Conservation (phyloP, 2,113 vertebrate species). For the Aptenodytes patagonicus region DNA sequence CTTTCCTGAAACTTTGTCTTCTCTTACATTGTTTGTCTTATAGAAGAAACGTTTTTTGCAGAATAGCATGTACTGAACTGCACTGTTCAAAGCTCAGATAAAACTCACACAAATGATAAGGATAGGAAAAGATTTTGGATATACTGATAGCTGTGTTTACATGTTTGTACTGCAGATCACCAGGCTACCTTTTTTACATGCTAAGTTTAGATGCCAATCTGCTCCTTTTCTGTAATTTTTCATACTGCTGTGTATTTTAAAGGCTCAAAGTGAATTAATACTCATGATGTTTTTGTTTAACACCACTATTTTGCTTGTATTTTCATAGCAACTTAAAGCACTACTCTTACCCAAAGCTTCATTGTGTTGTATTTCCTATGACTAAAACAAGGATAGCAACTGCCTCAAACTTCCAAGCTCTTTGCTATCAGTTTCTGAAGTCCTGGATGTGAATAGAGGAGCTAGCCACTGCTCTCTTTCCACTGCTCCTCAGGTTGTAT, state of each 20-base stretch:
- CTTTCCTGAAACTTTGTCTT: not conserved
- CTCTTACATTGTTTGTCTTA: not conserved
- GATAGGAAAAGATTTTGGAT: not conserved
- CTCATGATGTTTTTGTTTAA: not conserved
- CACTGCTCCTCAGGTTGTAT: not conserved
- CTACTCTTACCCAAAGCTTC: not conserved
- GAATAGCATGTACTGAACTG: not conserved
- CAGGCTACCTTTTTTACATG: not conserved
- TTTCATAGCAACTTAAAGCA: not conserved
- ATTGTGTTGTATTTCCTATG: not conserved
- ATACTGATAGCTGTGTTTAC: not conserved
- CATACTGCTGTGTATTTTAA: not conserved
- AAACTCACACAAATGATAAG: not conserved
- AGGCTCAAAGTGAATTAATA: not conserved
- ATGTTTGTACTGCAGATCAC: not conserved
- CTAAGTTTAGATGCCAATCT: not conserved
- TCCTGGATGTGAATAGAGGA: not conserved
- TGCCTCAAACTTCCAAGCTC: not conserved
- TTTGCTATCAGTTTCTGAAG: not conserved
- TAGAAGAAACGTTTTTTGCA: not conserved
- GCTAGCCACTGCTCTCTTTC: not conserved
- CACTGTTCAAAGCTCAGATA: not conserved
- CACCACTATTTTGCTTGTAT: not conserved
- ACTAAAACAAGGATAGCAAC: not conserved
- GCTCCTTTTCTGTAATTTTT: conserved; percentile 1